Percentiles rank a stretch among this genome's conserved stretches.
Evolutionary conservation across 2,113 vertebrate genomes (phyloP).

Genomic region (Enhydra lutris): DNA sequence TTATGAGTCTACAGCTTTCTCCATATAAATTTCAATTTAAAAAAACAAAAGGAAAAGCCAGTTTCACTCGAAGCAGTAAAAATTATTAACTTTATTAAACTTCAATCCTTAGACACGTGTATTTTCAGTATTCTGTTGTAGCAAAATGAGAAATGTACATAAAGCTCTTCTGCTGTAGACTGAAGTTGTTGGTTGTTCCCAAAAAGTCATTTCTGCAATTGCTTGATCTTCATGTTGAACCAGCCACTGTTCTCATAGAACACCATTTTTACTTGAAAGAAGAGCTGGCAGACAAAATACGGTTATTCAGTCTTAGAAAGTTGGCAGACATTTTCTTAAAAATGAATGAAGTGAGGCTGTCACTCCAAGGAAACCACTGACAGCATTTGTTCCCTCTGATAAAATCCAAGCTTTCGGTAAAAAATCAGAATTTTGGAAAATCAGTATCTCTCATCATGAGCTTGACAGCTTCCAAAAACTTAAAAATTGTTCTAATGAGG

Average conservation of each 20-base stretch:
- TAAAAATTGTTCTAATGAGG: neutral
- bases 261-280: neutral
- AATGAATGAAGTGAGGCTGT: neutral
- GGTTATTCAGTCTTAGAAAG: neutral
- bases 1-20: neutral
- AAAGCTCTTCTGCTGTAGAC: neutral
- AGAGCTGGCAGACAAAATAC: neutral
- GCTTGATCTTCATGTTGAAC: neutral
- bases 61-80: neutral
- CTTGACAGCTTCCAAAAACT: neutral
- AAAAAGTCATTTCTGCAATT: neutral
- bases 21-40: neutral
- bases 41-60: neutral
- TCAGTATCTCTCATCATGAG: neutral
- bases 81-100: neutral
- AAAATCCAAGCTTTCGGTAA: neutral
- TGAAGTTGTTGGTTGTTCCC: neutral
- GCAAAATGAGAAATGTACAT: neutral
- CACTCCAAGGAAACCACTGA: neutral
- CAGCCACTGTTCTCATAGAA: neutral
- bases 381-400: neutral
- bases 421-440: neutral
- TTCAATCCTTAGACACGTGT: neutral
- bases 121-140: neutral
- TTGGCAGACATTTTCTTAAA: conserved; percentile 24